These are phyloP conservation scores for Lathronympha strigana DNA, from an alignment of 2,888 invertebrate genomes.

Conservation along the genomic window DNA sequence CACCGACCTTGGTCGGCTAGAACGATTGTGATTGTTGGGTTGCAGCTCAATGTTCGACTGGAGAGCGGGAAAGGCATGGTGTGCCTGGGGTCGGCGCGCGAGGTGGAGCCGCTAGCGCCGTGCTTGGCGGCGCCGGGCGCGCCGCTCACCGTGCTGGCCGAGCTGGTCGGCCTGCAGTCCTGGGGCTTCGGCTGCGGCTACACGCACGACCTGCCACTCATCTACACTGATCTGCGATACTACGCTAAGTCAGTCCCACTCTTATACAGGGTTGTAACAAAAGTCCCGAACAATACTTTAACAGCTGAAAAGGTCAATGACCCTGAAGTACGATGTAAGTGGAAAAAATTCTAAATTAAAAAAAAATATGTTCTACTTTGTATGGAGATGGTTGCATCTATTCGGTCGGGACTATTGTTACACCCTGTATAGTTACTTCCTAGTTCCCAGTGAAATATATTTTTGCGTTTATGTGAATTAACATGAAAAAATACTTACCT, in stretches of 20 bases:
- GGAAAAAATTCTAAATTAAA: no score
- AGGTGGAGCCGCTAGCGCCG: conserved; percentile 51
- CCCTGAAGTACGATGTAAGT: no score
- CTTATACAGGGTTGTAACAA: no score
- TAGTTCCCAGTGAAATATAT: no score
- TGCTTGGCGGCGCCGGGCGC: conserved; percentile 74
- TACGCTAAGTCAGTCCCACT: conserved; percentile 55
- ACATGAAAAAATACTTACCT: no score
- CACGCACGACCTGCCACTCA: conserved; percentile 63
- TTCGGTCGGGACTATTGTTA: no score
- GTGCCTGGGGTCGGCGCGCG: conserved; percentile 63
- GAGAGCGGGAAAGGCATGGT: conserved; percentile 51
- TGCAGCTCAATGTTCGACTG: conserved; percentile 55
- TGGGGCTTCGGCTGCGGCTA: conserved; percentile 77
- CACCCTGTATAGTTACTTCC: no score
- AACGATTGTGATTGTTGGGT: conserved; percentile 16
- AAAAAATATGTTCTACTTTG: no score
- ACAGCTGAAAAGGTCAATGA: no score
- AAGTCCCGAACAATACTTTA: no score
- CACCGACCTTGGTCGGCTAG: background rate
- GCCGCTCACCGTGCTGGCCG: conserved; percentile 59
- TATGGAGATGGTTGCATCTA: no score
- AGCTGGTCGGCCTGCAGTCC: conserved; percentile 63
- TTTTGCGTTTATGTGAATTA: no score
- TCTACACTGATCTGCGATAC: conserved; percentile 60